Conservation (phyloP, 2,888 invertebrate species). For the Microchrysa polita region DNA sequence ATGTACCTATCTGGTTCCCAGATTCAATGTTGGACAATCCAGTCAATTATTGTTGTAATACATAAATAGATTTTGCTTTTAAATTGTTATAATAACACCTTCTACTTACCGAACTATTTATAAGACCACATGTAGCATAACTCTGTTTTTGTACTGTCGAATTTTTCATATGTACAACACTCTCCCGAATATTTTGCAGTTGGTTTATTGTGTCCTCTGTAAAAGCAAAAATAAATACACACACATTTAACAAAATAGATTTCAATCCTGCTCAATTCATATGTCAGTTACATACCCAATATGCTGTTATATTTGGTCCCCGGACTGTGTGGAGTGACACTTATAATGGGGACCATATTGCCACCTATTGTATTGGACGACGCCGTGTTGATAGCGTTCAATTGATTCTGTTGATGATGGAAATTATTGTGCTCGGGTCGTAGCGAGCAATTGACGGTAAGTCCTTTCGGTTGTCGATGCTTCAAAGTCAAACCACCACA, state of each 20-base stretch:
- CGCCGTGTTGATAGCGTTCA: conserved; percentile 52
- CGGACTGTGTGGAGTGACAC: conserved; percentile 88
- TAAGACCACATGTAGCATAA: conserved; percentile 52
- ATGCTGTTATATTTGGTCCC: conserved; percentile 77
- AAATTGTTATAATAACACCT: too few species aligned
- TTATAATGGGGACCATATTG: conserved; percentile 80
- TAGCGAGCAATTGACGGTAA: conserved; percentile 40
- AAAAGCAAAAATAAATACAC: conserved; percentile 18
- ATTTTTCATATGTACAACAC: conserved; percentile 65
- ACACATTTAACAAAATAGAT: neutral
- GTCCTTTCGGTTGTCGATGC: conserved; percentile 43
- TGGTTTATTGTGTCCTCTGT: conserved; percentile 63
- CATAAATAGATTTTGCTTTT: too few species aligned
- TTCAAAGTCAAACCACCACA: conserved; percentile 43
- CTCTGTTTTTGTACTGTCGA: conserved; percentile 60
- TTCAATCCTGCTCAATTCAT: conserved; percentile 32
- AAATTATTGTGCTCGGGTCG: conserved; percentile 41
- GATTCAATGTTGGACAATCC: too few species aligned
- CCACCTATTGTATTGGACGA: conserved; percentile 59
- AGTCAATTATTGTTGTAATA: too few species aligned
- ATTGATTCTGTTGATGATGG: conserved; percentile 48
- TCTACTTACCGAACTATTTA: conserved; percentile 57
- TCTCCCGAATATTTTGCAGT: conserved; percentile 64
- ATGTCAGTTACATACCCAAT: conserved; percentile 63
- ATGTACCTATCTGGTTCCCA: too few species aligned